These are phyloP conservation scores for Rhinichthys klamathensis DNA, from an alignment of 2,113 vertebrate genomes.

Conservation along the genomic window DNA sequence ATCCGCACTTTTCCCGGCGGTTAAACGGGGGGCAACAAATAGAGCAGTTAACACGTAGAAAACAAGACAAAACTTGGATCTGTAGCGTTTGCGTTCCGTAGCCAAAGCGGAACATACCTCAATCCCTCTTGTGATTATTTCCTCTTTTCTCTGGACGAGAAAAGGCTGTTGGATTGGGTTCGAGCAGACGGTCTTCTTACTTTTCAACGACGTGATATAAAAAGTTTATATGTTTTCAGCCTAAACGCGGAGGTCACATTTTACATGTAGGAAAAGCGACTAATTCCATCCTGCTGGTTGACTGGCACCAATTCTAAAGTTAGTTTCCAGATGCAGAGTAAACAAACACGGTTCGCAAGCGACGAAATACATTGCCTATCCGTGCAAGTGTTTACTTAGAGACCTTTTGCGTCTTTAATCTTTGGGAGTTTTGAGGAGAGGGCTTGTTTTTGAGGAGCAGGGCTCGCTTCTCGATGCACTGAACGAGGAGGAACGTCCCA, in stretches of 20 bases:
- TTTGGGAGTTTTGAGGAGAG: constrained; percentile 20
- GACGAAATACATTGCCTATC: constrained; percentile 30
- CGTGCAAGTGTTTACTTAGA: not conserved
- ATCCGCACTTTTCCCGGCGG: constrained; percentile 50
- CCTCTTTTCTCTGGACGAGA: constrained; percentile 51
- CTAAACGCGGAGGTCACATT: constrained; percentile 29
- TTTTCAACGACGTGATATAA: constrained; percentile 11
- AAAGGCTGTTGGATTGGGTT: constrained; percentile 45
- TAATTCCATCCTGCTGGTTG: constrained; percentile 36
- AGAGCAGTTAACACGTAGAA: constrained; percentile 5
- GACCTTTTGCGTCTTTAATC: not conserved
- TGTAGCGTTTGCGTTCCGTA: constrained; percentile 37
- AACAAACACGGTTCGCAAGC: constrained; percentile 57
- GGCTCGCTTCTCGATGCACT: constrained; percentile 20
- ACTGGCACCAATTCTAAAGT: constrained; percentile 60
- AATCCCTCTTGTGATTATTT: constrained; percentile 38
- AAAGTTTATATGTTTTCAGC: constrained; percentile 23
- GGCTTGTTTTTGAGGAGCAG: constrained; percentile 19
- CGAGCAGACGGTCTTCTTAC: not conserved
- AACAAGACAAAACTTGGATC: constrained; percentile 43
- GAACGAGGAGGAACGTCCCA: constrained; percentile 27
- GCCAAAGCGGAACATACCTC: constrained; percentile 44
- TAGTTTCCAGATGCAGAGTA: constrained; percentile 63
- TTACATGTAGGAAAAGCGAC: constrained; percentile 33
- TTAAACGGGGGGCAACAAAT: constrained; percentile 13